Percentiles rank a stretch among this genome's conserved stretches.
phyloP scores from a whole-genome alignment of 2,797 vertebrate genomes.

The Enteromius argenteus region DNA sequence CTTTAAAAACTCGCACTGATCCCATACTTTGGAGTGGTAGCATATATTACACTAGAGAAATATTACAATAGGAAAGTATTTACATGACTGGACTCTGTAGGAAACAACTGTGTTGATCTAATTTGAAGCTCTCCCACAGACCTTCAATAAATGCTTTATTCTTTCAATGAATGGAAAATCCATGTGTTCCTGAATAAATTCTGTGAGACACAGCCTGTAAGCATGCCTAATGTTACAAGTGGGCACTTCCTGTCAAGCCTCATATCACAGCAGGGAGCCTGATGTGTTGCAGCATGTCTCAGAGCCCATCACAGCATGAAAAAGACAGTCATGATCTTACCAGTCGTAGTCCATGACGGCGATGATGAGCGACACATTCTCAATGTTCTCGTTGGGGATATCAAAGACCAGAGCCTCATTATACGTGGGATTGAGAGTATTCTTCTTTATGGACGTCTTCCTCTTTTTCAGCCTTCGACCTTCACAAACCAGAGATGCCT shows the following conservation, averaged over 20 bases:
- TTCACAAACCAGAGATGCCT: conserved; percentile 92
- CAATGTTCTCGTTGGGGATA: conserved; percentile 93
- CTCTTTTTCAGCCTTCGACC: conserved; percentile 92
- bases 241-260: conserved; percentile 32
- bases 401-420: conserved; percentile 96
- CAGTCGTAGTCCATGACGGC: conserved; percentile 96
- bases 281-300: conserved; percentile 16
- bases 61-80: background rate
- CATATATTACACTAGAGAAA: background rate
- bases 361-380: conserved; percentile 89
- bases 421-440: conserved; percentile 94
- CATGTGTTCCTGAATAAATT: conserved; percentile 6
- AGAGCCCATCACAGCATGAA: conserved; percentile 34
- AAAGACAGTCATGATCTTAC: conserved; percentile 73
- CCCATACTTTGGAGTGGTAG: background rate
- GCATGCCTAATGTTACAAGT: conserved; percentile 2
- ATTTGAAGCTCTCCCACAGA: background rate
- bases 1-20: background rate
- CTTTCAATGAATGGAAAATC: conserved; percentile 44
- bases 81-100: background rate
- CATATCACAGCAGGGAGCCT: background rate
- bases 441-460: conserved; percentile 97
- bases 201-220: background rate
- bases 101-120: background rate
- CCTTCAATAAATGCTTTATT: conserved; percentile 6